These are phyloP conservation scores for Hyaena hyaena DNA, from an alignment of 2,113 vertebrate genomes.

Conservation along the genomic window DNA sequence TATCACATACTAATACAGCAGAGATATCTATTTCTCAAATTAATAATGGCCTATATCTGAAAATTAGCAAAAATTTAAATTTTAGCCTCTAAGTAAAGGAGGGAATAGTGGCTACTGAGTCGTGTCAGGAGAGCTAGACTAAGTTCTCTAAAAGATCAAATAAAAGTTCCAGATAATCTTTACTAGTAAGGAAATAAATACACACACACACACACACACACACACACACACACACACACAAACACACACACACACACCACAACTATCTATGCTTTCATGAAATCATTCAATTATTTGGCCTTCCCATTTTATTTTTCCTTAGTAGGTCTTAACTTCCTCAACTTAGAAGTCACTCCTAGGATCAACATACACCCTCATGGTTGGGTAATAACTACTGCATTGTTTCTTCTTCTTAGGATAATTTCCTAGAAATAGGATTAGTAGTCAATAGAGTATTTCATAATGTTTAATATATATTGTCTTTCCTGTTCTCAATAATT, in stretches of 20 bases:
- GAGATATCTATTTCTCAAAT: background rate
- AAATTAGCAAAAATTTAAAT: background rate
- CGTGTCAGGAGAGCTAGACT: background rate
- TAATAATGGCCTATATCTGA: background rate
- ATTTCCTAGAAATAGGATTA: background rate
- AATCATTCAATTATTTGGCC: background rate
- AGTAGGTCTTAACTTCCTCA: conserved; percentile 6
- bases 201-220: background rate
- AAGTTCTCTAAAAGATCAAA: background rate
- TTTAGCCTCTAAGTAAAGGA: background rate
- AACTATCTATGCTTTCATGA: background rate
- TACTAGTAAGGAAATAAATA: background rate
- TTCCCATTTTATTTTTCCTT: background rate
- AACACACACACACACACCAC: background rate
- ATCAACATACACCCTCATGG: background rate
- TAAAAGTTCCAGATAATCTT: background rate
- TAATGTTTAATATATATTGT: background rate
- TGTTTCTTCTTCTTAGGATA: background rate
- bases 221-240: background rate
- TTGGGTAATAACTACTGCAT: background rate
- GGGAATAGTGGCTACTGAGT: background rate
- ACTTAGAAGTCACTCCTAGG: background rate
- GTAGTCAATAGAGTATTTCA: background rate
- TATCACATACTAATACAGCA: background rate
- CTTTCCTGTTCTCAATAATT: background rate